A percentile compares a stretch with the other conserved stretches of the same genome.
These are phyloP conservation scores for Papilio dardanus DNA, from an alignment of 1,140 invertebrate species.

Conservation along the genomic window DNA sequence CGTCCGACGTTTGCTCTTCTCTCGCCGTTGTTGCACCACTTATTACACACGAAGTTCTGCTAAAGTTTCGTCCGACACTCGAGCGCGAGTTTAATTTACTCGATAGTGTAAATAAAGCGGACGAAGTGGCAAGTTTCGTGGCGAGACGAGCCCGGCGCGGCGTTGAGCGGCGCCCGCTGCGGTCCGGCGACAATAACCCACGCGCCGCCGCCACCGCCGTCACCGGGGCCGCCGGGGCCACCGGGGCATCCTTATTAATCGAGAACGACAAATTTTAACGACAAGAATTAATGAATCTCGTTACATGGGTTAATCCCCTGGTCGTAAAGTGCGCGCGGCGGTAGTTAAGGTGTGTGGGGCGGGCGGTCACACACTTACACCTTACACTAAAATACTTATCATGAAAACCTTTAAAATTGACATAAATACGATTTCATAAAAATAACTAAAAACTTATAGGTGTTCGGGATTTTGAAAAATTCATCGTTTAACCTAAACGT, in stretches of 20 bases:
- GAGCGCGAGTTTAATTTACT: slow-evolving; percentile 83
- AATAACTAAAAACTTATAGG: neutral
- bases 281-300: slow-evolving; percentile 84
- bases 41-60: slow-evolving; percentile 83
- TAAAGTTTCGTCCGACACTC: slow-evolving; percentile 80
- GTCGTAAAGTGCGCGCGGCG: slow-evolving; percentile 78
- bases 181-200: slow-evolving; percentile 80
- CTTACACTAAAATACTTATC: neutral
- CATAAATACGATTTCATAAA: neutral
- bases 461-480: neutral
- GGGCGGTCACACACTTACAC: slow-evolving; percentile 48
- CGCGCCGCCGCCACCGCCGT: too few relatives aligned
- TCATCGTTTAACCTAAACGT: neutral
- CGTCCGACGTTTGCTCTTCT: slow-evolving; percentile 82
- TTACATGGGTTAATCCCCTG: slow-evolving; percentile 83
- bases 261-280: slow-evolving; percentile 84
- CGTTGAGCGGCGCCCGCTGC: slow-evolving; percentile 60
- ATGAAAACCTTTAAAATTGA: neutral
- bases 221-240: too few relatives aligned
- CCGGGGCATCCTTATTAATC: slow-evolving; percentile 82
- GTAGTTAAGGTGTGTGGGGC: slow-evolving; percentile 72
- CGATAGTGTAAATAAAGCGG: slow-evolving; percentile 83
- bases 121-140: slow-evolving; percentile 77
- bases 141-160: slow-evolving; percentile 65
- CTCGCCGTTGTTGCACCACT: slow-evolving; percentile 82